phyloP scores from a whole-genome alignment of 2,113 vertebrate genomes.

The Columba livia region DNA sequence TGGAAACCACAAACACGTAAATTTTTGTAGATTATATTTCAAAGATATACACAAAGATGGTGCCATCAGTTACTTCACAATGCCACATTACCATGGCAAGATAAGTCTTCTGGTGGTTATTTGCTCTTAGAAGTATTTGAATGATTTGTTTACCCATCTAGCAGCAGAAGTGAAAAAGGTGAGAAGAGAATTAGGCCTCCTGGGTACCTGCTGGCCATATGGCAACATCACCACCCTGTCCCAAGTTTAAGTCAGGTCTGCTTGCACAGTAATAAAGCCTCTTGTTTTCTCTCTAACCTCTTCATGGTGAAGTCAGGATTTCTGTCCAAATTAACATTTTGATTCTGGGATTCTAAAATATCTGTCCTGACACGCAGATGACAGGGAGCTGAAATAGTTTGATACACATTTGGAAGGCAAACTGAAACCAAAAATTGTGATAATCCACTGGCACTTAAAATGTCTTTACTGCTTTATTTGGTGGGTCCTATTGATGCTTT shows the following conservation, averaged over 20 bases:
- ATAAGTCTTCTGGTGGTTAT: background rate
- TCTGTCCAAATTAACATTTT: background rate
- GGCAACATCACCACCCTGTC: background rate
- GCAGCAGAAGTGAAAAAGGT: background rate
- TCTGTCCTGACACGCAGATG: background rate
- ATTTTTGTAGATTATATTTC: background rate
- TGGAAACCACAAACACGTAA: background rate
- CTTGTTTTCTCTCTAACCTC: background rate
- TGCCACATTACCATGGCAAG: background rate
- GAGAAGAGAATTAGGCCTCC: background rate
- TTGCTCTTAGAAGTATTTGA: background rate
- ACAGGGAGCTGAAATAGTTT: background rate
- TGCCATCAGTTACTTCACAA: background rate
- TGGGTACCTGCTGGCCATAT: background rate
- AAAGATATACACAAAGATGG: background rate
- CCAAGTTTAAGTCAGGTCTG: background rate
- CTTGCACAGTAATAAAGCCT: background rate
- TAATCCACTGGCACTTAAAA: background rate
- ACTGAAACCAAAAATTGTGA: background rate
- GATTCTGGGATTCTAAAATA: background rate
- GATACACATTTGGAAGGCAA: background rate
- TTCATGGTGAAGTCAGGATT: background rate
- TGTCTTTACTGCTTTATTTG: background rate
- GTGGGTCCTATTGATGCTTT: background rate
- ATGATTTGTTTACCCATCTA: background rate